Evolutionary conservation across 2,888 invertebrate genomes (phyloP).

Genomic region (Brenthis hecate): DNA sequence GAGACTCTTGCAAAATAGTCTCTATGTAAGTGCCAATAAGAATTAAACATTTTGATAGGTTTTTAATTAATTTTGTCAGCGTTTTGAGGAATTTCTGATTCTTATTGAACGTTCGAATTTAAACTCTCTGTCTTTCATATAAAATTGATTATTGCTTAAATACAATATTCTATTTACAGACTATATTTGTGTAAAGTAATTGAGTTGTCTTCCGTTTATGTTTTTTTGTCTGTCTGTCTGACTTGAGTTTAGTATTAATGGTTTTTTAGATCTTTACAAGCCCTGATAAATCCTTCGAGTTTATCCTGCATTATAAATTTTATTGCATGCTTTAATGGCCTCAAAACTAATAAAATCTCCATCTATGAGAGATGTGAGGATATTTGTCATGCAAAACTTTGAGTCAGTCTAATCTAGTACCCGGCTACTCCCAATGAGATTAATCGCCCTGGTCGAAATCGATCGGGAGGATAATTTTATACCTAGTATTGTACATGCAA

Average conservation of each 20-base stretch:
- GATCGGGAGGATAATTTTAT: no score
- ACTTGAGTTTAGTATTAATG: conserved; percentile 43
- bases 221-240: conserved; percentile 44
- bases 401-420: background rate
- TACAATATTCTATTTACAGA: conserved; percentile 61
- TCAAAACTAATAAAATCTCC: background rate
- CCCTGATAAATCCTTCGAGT: conserved; percentile 29
- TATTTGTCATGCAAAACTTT: background rate
- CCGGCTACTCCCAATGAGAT: no score
- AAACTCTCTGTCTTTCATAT: conserved; percentile 36
- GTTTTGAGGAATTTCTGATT: conserved; percentile 23
- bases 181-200: conserved; percentile 69
- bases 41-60: conserved; percentile 5
- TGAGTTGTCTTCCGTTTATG: conserved; percentile 70
- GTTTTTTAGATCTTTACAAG: conserved; percentile 39
- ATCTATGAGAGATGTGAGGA: background rate
- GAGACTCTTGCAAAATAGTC: background rate
- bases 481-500: no score
- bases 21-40: conserved; percentile 16
- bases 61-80: conserved; percentile 27
- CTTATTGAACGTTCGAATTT: conserved; percentile 11
- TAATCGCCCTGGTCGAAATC: no score
- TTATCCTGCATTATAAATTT: conserved; percentile 31
- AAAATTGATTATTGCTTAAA: conserved; percentile 45
- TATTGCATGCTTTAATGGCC: conserved; percentile 26